Percentiles rank a stretch among this genome's conserved stretches.
Conservation (phyloP, 2,888 invertebrate species). For the Homarus gammarus region DNA sequence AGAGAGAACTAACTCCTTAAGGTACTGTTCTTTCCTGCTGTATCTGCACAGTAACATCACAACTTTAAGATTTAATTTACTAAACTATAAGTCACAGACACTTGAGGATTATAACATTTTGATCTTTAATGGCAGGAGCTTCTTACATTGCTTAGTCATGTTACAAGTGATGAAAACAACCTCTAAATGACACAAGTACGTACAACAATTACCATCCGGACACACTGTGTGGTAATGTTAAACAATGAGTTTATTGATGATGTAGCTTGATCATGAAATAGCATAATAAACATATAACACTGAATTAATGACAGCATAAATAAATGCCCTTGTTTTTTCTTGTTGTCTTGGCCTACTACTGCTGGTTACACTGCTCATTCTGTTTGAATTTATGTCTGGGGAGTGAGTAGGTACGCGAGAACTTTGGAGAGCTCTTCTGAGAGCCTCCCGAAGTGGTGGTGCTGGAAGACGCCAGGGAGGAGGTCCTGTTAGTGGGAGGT, state of each 20-base stretch:
- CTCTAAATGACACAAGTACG: neutral
- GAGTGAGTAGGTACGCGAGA: constrained; percentile 72
- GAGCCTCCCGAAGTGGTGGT: constrained; percentile 67
- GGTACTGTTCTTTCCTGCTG: neutral
- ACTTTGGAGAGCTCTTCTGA: constrained; percentile 71
- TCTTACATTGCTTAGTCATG: neutral
- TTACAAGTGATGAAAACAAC: neutral
- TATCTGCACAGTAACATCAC: constrained; percentile 4
- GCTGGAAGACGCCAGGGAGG: constrained; percentile 69
- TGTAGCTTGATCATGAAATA: neutral
- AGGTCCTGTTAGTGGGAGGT: constrained; percentile 69
- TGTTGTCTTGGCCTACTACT: constrained; percentile 27
- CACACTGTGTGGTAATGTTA: neutral
- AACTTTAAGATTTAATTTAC: neutral
- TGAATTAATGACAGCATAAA: neutral
- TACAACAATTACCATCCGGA: neutral
- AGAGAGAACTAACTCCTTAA: neutral
- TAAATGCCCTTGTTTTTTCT: neutral
- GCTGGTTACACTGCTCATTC: constrained; percentile 65
- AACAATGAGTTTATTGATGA: neutral
- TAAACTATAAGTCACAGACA: neutral
- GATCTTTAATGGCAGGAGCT: neutral
- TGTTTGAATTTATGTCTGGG: constrained; percentile 71
- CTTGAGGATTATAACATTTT: neutral
- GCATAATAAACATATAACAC: neutral